Percentiles rank a stretch among this genome's conserved stretches.
Evolutionary conservation across 2,797 vertebrate genomes (phyloP).

Genomic region (Phylloscopus collybita): DNA sequence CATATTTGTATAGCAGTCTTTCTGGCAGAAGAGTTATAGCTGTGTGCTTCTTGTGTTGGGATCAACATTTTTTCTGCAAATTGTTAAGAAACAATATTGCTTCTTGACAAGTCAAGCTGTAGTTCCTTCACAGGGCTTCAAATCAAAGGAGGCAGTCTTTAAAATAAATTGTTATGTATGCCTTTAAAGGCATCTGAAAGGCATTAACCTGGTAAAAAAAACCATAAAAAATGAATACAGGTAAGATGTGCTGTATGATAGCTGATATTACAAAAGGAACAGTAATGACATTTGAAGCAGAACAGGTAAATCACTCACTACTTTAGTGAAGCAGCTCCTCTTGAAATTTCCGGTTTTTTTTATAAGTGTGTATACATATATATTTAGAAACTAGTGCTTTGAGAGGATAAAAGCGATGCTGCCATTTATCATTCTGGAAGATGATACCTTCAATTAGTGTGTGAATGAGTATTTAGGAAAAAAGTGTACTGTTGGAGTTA

Average conservation of each 20-base stretch:
- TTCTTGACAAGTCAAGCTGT: not conserved
- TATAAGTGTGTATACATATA: no score
- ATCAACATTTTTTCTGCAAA: not conserved
- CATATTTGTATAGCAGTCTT: accelerated
- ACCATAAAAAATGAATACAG: not conserved
- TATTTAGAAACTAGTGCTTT: not conserved
- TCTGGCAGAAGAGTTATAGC: not conserved
- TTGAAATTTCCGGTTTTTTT: not conserved
- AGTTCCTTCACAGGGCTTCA: not conserved
- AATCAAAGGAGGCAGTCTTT: not conserved
- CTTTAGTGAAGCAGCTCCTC: not conserved
- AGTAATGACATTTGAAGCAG: not conserved
- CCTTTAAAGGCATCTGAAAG: not conserved
- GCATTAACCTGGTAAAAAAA: not conserved
- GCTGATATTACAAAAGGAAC: not conserved
- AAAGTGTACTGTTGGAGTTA: not conserved
- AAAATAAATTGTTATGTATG: not conserved
- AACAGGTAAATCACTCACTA: not conserved
- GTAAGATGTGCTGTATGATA: not conserved
- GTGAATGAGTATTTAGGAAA: not conserved
- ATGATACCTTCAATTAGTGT: not conserved
- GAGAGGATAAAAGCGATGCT: not conserved
- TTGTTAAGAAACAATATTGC: not conserved
- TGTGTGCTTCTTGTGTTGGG: not conserved
- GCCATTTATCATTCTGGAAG: not conserved